phyloP scores from a whole-genome alignment of 2,113 vertebrate genomes.

The Mesoclemmys tuberculata region DNA sequence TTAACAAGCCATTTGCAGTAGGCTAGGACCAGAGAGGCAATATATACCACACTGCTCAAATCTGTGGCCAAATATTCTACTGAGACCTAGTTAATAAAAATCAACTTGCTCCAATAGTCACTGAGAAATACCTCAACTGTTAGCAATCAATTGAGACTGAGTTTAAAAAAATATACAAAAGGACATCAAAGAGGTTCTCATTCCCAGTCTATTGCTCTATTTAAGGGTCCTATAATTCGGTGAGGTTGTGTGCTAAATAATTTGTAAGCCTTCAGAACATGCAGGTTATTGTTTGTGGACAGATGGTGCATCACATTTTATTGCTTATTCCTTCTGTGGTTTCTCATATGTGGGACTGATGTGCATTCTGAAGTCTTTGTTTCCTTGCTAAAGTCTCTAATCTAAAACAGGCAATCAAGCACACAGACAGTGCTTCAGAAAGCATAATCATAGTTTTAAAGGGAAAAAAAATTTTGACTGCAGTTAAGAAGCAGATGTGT shows the following conservation, averaged over 20 bases:
- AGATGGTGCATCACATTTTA: slow-evolving; percentile 94
- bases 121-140: slow-evolving; percentile 77
- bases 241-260: slow-evolving; percentile 89
- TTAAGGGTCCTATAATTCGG: slow-evolving; percentile 79
- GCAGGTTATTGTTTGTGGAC: slow-evolving; percentile 92
- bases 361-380: slow-evolving; percentile 83
- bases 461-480: slow-evolving; percentile 48
- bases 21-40: slow-evolving; percentile 54
- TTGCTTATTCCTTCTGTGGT: slow-evolving; percentile 94
- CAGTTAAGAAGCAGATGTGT: slow-evolving; percentile 74
- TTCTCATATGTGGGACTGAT: slow-evolving; percentile 83
- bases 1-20: slow-evolving; percentile 73
- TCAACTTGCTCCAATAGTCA: slow-evolving; percentile 69
- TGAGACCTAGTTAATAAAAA: slow-evolving; percentile 74
- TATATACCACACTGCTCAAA: slow-evolving; percentile 29
- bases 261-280: slow-evolving; percentile 87
- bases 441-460: slow-evolving; percentile 82
- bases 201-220: slow-evolving; percentile 68
- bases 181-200: slow-evolving; percentile 76
- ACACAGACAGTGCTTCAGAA: slow-evolving; percentile 80
- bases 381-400: slow-evolving; percentile 84
- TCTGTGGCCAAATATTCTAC: slow-evolving; percentile 57
- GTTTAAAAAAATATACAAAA: slow-evolving; percentile 55
- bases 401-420: slow-evolving; percentile 85
- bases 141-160: slow-evolving; percentile 72